Conservation (phyloP, 2,888 invertebrate species). For the Morpho deidamia region DNA sequence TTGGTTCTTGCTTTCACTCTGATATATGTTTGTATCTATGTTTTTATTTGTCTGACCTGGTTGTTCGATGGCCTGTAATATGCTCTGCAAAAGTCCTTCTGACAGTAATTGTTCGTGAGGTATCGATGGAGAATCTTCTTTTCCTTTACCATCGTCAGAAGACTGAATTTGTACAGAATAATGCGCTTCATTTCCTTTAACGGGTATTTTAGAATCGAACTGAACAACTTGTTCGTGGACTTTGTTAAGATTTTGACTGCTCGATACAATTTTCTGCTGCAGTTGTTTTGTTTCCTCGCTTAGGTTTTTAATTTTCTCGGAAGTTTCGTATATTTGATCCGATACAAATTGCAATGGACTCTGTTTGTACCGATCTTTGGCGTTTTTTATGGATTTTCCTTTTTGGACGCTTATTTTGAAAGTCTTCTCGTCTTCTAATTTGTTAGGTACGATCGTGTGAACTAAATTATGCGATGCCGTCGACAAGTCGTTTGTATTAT, state of each 20-base stretch:
- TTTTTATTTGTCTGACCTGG: constrained; percentile 45
- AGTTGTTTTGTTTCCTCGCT: constrained; percentile 60
- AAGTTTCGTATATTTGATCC: constrained; percentile 61
- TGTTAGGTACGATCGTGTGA: constrained; percentile 46
- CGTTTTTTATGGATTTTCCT: constrained; percentile 47
- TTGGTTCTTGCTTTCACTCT: constrained; percentile 12
- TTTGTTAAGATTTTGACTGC: constrained; percentile 46
- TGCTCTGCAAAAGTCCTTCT: constrained; percentile 87
- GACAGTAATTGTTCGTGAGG: constrained; percentile 88
- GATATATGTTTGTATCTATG: not conserved
- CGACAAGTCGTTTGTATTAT: constrained; percentile 48
- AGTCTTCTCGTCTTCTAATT: constrained; percentile 40
- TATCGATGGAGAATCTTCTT: constrained; percentile 61
- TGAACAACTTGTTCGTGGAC: constrained; percentile 33
- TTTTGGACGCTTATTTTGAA: constrained; percentile 40
- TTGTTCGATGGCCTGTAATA: constrained; percentile 89
- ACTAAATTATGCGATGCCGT: constrained; percentile 54
- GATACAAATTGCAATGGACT: constrained; percentile 48
- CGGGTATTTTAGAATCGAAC: constrained; percentile 51
- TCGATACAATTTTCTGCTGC: constrained; percentile 57
- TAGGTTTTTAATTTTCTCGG: constrained; percentile 57
- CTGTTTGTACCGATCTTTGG: constrained; percentile 45
- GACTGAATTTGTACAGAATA: constrained; percentile 89
- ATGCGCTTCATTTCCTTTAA: constrained; percentile 79
- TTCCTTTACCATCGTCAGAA: constrained; percentile 71